phyloP scores from a whole-genome alignment of 92 coral and sea anemone genomes.

The Bergia puertoricense region DNA sequence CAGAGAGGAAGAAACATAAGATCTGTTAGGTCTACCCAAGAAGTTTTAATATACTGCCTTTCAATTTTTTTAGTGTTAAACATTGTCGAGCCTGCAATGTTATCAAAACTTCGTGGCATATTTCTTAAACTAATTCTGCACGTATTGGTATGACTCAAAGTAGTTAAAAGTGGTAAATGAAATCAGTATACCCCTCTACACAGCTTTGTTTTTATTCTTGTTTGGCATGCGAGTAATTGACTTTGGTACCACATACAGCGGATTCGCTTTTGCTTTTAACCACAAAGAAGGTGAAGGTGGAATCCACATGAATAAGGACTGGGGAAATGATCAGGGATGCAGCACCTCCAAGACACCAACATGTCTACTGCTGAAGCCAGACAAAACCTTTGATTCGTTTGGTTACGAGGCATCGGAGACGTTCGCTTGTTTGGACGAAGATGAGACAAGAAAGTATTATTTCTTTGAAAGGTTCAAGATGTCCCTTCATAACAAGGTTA shows the following conservation, averaged over 20 bases:
- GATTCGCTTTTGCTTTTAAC: constrained; percentile 57
- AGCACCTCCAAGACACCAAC: constrained; percentile 52
- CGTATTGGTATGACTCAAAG: too few species aligned
- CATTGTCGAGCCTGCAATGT: too few species aligned
- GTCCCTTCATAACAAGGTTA: constrained; percentile 52
- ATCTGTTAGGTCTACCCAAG: too few species aligned
- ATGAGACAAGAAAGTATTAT: constrained; percentile 6
- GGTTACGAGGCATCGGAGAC: constrained; percentile 56
- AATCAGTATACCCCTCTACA: too few species aligned
- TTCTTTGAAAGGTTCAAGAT: constrained; percentile 54
- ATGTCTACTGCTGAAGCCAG: constrained; percentile 33
- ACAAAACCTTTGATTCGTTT: constrained; percentile 31
- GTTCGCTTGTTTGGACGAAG: constrained; percentile 47
- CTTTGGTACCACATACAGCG: constrained; percentile 57
- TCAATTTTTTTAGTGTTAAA: too few species aligned
- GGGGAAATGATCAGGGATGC: constrained; percentile 56
- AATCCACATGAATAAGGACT: constrained; percentile 51
- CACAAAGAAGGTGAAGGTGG: constrained; percentile 45
- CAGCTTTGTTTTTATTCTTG: too few species aligned
- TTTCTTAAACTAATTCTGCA: too few species aligned
- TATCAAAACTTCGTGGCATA: too few species aligned
- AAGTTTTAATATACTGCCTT: too few species aligned
- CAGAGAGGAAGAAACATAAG: too few species aligned
- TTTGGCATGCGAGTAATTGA: constrained; percentile 20
- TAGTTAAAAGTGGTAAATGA: too few species aligned